These are phyloP conservation scores for Dolichomitus sp. DNA, from an alignment of 2,888 invertebrate species.

Conservation along the genomic window DNA sequence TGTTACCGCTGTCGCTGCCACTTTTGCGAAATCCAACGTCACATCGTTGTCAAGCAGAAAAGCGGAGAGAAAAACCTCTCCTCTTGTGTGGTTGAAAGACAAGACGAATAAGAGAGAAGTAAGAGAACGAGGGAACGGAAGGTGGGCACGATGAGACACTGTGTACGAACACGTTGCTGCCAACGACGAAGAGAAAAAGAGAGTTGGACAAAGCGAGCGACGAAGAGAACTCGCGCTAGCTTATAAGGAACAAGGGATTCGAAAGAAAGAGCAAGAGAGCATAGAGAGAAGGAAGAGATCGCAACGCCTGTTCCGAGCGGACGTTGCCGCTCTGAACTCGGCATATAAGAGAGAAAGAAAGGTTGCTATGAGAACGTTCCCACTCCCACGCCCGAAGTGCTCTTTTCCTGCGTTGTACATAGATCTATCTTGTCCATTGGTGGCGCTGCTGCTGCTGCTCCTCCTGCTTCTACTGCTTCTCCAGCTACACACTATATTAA, in stretches of 20 bases:
- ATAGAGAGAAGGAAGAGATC: slow-evolving; percentile 52
- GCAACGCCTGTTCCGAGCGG: slow-evolving; percentile 42
- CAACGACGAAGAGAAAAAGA: slow-evolving; percentile 47
- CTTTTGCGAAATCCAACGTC: slow-evolving; percentile 27
- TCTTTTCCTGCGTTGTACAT: slow-evolving; percentile 79
- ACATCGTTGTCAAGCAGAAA: slow-evolving; percentile 27
- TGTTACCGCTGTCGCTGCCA: slow-evolving; percentile 7
- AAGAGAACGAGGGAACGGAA: slow-evolving; percentile 6
- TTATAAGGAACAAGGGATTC: slow-evolving; percentile 27
- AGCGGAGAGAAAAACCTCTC: background rate
- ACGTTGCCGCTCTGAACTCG: slow-evolving; percentile 61
- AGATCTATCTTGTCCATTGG: slow-evolving; percentile 37
- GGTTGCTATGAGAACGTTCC: slow-evolving; percentile 84
- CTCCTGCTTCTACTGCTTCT: background rate
- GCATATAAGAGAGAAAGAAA: slow-evolving; percentile 66
- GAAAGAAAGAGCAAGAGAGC: slow-evolving; percentile 45
- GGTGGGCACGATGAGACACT: slow-evolving; percentile 33
- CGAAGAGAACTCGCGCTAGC: slow-evolving; percentile 33
- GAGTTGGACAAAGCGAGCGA: slow-evolving; percentile 42
- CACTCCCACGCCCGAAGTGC: slow-evolving; percentile 84
- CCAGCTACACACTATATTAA: slow-evolving; percentile 5
- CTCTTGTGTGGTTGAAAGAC: slow-evolving; percentile 18
- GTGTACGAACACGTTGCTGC: slow-evolving; percentile 27
- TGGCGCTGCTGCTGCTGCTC: background rate
- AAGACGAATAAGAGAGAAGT: background rate